These are phyloP conservation scores for Araneus ventricosus DNA, from an alignment of 1,140 invertebrate species.

Conservation along the genomic window DNA sequence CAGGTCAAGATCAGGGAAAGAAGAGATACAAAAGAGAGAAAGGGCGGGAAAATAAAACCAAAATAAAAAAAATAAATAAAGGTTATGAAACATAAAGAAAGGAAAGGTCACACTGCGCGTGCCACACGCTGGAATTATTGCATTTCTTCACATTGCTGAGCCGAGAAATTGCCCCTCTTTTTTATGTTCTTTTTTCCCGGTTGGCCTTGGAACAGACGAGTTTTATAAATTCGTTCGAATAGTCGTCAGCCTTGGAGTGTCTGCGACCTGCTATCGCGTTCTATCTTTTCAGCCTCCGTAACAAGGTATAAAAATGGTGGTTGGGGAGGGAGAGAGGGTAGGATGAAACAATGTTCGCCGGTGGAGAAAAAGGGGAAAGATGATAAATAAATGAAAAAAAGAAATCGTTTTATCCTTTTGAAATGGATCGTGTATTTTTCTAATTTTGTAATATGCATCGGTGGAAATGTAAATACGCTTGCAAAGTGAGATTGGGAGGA, in stretches of 20 bases:
- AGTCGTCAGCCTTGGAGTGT: constrained; percentile 56
- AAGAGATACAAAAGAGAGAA: neutral
- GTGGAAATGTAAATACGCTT: neutral
- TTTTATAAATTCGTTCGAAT: constrained; percentile 50
- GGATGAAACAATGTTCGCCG: neutral
- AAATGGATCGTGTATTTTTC: constrained; percentile 10
- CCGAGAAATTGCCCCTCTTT: constrained; percentile 57
- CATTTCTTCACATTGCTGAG: constrained; percentile 59
- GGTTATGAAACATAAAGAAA: constrained; percentile 33
- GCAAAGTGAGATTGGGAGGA: neutral
- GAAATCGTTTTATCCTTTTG: neutral
- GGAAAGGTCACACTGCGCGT: constrained; percentile 41
- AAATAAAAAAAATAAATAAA: constrained; percentile 13
- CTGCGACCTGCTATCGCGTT: constrained; percentile 53
- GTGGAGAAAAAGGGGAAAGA: neutral
- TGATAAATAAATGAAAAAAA: neutral
- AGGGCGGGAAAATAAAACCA: constrained; percentile 8
- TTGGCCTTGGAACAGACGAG: constrained; percentile 62
- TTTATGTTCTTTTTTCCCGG: neutral
- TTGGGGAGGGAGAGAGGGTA: neutral
- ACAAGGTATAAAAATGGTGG: constrained; percentile 40
- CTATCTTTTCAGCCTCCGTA: constrained; percentile 43
- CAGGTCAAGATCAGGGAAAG: constrained; percentile 69
- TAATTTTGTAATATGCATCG: neutral
- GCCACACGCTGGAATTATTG: constrained; percentile 51